Percentiles rank a stretch among this genome's conserved stretches.
These are phyloP conservation scores for Paradisaea rubra DNA, from an alignment of 2,113 vertebrate genomes.

Conservation along the genomic window DNA sequence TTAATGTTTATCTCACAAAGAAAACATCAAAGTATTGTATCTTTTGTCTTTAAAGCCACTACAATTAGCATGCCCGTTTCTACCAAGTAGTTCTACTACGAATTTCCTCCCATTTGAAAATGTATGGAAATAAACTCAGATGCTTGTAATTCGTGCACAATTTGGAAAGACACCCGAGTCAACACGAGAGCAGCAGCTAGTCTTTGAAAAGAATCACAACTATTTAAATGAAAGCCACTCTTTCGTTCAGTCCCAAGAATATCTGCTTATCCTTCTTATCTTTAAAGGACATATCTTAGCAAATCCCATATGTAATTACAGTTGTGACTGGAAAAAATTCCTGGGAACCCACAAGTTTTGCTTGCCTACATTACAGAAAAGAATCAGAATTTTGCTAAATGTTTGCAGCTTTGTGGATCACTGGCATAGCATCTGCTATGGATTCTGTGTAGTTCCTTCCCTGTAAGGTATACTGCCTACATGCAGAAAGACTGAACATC, in stretches of 20 bases:
- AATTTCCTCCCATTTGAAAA: neutral
- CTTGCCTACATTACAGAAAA: neutral
- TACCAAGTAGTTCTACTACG: neutral
- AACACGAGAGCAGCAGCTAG: neutral
- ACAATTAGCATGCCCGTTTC: neutral
- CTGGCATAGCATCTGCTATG: neutral
- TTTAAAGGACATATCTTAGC: neutral
- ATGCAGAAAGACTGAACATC: neutral
- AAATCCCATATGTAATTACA: neutral
- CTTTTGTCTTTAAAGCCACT: too few species aligned
- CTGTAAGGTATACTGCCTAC: neutral
- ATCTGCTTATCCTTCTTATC: neutral
- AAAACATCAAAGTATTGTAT: too few species aligned
- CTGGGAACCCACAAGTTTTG: neutral
- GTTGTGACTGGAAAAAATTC: neutral
- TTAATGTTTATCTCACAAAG: too few species aligned
- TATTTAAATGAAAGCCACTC: neutral
- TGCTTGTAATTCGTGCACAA: neutral
- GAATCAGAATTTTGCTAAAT: neutral
- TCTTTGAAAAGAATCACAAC: neutral
- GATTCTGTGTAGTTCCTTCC: neutral
- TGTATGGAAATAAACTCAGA: neutral
- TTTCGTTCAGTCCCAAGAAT: neutral
- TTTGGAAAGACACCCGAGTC: neutral
- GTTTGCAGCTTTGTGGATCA: neutral